These are phyloP conservation scores for Microvelia longipes DNA, from an alignment of 1,140 invertebrate species.

Conservation along the genomic window DNA sequence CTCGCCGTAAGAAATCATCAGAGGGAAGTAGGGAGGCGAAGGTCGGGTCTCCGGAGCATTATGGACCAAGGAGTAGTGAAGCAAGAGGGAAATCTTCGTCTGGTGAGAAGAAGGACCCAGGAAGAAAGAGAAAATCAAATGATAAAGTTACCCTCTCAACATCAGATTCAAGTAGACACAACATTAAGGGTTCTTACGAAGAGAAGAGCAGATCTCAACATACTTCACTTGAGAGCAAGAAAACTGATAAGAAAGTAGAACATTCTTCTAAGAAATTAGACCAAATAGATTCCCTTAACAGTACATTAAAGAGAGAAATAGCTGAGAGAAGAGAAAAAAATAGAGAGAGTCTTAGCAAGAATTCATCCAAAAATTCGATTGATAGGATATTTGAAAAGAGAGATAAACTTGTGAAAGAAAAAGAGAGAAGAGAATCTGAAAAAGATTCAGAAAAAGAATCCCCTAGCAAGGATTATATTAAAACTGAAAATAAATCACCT, in stretches of 20 bases:
- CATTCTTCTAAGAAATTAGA: slow-evolving; percentile 20
- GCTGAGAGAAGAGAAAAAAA: slow-evolving; percentile 18
- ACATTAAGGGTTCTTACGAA: slow-evolving; percentile 7
- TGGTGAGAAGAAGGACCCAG: slow-evolving; percentile 7
- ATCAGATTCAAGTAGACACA: background rate
- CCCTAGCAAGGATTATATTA: background rate
- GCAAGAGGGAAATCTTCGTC: slow-evolving; percentile 9
- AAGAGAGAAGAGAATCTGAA: slow-evolving; percentile 14
- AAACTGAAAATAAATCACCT: background rate
- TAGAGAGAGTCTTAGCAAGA: slow-evolving; percentile 14
- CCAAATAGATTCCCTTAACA: slow-evolving; percentile 13
- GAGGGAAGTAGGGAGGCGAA: slow-evolving; percentile 10
- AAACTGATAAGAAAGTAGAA: slow-evolving; percentile 44
- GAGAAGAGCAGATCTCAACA: slow-evolving; percentile 27
- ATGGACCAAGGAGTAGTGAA: background rate
- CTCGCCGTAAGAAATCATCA: slow-evolving; percentile 16
- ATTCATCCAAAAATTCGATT: slow-evolving; percentile 18
- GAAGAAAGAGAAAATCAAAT: slow-evolving; percentile 28
- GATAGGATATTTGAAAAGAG: slow-evolving; percentile 20
- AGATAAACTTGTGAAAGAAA: slow-evolving; percentile 16
- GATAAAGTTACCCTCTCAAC: slow-evolving; percentile 11
- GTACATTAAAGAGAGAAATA: slow-evolving; percentile 20
- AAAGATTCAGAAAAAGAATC: background rate
- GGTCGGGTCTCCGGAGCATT: background rate
- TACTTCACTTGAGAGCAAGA: slow-evolving; percentile 47